Evolutionary conservation across 2,888 invertebrate genomes (phyloP).

Genomic region (Lagria hirta): DNA sequence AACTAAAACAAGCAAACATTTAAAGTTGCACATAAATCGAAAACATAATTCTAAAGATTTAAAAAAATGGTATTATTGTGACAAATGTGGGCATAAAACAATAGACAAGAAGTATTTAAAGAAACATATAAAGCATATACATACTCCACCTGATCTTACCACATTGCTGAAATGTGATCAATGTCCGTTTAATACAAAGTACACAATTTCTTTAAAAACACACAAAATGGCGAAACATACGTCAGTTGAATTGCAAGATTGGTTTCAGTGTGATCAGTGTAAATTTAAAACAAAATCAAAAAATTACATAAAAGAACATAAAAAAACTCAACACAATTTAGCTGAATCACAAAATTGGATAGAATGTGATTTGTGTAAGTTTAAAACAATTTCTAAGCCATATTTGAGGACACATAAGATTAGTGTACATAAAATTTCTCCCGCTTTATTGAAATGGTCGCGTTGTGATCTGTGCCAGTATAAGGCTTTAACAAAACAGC

Average conservation of each 20-base stretch:
- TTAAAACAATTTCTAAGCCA: too few species aligned
- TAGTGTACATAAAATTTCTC: too few species aligned
- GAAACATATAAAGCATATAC: constrained; percentile 2
- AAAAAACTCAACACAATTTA: too few species aligned
- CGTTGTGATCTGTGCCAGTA: too few species aligned
- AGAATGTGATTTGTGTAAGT: too few species aligned
- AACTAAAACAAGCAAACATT: not conserved
- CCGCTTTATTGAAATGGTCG: too few species aligned
- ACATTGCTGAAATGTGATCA: constrained; percentile 1
- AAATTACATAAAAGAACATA: not conserved
- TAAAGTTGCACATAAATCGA: constrained; percentile 2
- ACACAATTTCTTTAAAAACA: not conserved
- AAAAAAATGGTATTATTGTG: not conserved
- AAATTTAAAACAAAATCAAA: constrained; percentile 2
- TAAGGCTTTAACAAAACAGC: too few species aligned
- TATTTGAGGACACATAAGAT: too few species aligned
- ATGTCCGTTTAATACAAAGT: constrained; percentile 3
- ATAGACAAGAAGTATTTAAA: not conserved
- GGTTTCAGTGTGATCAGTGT: constrained; percentile 2
- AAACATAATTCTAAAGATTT: not conserved
- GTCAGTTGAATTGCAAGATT: not conserved
- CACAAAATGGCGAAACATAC: constrained; percentile 1
- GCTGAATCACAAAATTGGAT: too few species aligned
- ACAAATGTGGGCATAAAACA: constrained; percentile 1
- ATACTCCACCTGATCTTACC: not conserved